Conservation (phyloP, 1,140 invertebrate genomes). For the Leptonema lineaticorne region DNA sequence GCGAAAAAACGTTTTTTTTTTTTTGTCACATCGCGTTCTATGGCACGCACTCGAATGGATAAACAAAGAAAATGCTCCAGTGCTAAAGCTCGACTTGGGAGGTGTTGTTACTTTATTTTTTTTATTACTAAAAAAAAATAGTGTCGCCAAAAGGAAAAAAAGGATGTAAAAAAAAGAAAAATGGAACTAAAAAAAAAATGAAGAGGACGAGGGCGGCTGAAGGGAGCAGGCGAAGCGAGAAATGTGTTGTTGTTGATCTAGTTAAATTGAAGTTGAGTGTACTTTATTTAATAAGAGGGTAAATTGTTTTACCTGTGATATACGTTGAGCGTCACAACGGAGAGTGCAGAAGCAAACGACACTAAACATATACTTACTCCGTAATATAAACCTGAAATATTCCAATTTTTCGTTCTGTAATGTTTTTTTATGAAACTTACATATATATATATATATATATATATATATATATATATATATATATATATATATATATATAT, state of each 20-base stretch:
- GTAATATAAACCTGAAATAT: conserved; percentile 81
- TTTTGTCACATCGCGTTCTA: no score
- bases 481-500: no score
- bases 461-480: no score
- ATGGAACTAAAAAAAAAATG: not conserved
- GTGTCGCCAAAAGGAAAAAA: not conserved
- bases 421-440: no score
- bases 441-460: no score
- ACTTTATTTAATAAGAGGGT: conserved; percentile 13
- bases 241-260: conserved; percentile 2
- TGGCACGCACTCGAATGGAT: not conserved
- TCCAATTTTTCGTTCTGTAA: no score
- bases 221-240: no score
- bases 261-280: not conserved
- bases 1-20: not conserved
- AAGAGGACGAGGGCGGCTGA: not conserved
- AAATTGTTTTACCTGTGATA: conserved; percentile 64
- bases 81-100: no score
- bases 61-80: not conserved
- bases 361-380: conserved; percentile 90
- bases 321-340: conserved; percentile 82
- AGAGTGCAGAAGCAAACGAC: conserved; percentile 83
- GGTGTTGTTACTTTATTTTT: no score
- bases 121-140: not conserved
- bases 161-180: not conserved